Evolutionary conservation across 2,888 invertebrate genomes (phyloP).

Genomic region (Encarsia formosa): DNA sequence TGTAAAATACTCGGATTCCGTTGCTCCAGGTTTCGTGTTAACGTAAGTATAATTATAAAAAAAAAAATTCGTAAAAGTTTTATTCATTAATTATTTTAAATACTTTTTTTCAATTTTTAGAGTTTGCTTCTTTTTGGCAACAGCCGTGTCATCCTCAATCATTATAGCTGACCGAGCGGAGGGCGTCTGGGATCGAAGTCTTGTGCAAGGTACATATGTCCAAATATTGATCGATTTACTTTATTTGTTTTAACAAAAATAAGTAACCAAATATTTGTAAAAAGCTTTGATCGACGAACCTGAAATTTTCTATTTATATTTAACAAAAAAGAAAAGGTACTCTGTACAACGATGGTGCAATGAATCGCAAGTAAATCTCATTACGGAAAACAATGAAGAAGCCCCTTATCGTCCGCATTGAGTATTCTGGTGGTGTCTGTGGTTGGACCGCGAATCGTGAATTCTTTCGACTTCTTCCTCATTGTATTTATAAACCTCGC

Average conservation of each 20-base stretch:
- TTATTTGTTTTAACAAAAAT: no score
- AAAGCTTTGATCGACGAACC: no score
- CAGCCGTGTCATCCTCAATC: conserved; percentile 76
- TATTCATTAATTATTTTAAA: not conserved
- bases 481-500: conserved; percentile 9
- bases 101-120: conserved; percentile 51
- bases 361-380: no score
- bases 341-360: not conserved
- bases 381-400: conserved; percentile 21
- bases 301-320: not conserved
- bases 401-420: conserved; percentile 4
- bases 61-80: not conserved
- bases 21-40: conserved; percentile 80
- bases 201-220: conserved; percentile 64
- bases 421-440: conserved; percentile 10
- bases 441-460: conserved; percentile 1
- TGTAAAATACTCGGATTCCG: conserved; percentile 72
- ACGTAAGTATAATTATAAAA: conserved; percentile 59
- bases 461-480: conserved; percentile 9
- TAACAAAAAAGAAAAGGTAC: no score
- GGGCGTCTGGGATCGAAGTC: conserved; percentile 82
- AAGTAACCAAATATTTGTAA: no score
- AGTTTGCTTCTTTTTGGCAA: conserved; percentile 79
- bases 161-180: conserved; percentile 77
- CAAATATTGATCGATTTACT: not conserved